These are phyloP conservation scores for Seira sanloemensis DNA, from an alignment of 2,888 invertebrate species.

Conservation along the genomic window DNA sequence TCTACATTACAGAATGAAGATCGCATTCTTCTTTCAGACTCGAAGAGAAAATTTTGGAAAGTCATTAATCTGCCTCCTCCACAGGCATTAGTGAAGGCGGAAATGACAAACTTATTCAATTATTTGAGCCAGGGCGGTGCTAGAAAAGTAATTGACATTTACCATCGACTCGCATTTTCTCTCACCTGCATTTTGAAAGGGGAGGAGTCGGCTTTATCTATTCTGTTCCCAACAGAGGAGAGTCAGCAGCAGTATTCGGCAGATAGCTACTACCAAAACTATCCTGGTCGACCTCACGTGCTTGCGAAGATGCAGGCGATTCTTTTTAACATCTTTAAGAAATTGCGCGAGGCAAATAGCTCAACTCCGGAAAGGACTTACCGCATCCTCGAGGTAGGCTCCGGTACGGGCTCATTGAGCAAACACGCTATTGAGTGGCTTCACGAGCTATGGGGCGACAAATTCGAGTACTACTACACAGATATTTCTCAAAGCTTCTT, in stretches of 20 bases:
- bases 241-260: constrained; percentile 3
- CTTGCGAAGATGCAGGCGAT: background rate
- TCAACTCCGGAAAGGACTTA: background rate
- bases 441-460: background rate
- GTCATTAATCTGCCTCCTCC: background rate
- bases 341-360: background rate
- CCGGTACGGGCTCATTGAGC: constrained; percentile 17
- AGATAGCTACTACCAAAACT: constrained; percentile 1
- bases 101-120: background rate
- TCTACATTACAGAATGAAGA: background rate
- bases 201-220: background rate
- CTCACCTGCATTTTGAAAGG: constrained; percentile 4
- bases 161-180: background rate
- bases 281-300: background rate
- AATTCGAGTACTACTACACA: constrained; percentile 37
- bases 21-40: background rate
- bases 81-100: background rate
- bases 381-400: constrained; percentile 26
- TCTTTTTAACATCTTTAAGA: background rate
- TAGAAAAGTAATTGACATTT: background rate
- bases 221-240: constrained; percentile 2
- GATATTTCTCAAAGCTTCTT: constrained; percentile 47
- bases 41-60: background rate
- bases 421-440: background rate
- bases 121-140: background rate